Evolutionary conservation across 2,113 vertebrate genomes (phyloP).

Genomic region (Psilopogon haemacephalus): DNA sequence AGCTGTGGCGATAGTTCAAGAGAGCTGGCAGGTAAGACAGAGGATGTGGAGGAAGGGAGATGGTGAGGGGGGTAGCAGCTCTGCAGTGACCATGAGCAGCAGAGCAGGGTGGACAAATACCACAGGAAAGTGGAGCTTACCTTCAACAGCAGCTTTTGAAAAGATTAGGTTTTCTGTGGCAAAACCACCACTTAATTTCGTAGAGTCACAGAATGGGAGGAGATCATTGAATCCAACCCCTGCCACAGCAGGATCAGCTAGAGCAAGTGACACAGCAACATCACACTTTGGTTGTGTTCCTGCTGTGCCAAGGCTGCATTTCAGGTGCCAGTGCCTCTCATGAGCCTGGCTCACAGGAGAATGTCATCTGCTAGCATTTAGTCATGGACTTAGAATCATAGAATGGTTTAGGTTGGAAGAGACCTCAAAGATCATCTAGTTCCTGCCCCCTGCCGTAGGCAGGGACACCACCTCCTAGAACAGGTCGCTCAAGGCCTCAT

Average conservation of each 20-base stretch:
- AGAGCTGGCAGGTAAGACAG: background rate
- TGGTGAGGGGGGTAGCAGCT: accelerated
- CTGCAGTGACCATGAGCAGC: background rate
- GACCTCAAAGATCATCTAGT: no score
- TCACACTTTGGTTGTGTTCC: background rate
- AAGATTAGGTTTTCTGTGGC: background rate
- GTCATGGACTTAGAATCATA: background rate
- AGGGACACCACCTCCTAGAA: no score
- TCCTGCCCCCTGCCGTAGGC: no score
- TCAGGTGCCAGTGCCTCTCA: background rate
- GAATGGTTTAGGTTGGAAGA: no score
- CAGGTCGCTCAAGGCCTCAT: no score
- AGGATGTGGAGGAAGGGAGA: no score
- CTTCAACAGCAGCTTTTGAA: background rate
- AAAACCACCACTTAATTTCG: background rate
- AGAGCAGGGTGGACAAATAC: background rate
- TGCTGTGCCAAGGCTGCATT: background rate
- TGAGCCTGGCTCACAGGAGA: background rate
- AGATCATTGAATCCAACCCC: no score
- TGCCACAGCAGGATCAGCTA: no score
- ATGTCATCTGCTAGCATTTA: background rate
- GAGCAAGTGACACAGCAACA: no score
- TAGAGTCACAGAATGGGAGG: no score
- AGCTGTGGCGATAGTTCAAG: background rate
- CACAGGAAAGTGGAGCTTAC: background rate